Conservation (phyloP, 2,113 vertebrate genomes). For the Pavo muticus region DNA sequence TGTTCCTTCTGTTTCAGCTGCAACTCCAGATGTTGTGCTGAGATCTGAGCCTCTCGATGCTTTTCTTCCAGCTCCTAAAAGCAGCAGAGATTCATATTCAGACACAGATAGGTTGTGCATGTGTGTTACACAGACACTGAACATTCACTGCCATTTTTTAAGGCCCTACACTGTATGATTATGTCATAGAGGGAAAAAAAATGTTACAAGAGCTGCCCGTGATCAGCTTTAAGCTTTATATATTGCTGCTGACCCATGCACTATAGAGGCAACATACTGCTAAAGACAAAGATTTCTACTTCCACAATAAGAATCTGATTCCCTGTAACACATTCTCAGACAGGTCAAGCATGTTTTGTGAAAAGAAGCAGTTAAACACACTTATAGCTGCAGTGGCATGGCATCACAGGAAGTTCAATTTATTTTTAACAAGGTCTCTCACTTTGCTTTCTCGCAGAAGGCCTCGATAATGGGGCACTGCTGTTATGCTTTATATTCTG, state of each 20-base stretch:
- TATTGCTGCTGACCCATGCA: not conserved
- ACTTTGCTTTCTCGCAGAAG: conserved; percentile 30
- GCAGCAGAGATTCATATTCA: conserved; percentile 50
- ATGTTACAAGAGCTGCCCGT: not conserved
- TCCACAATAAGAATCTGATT: not conserved
- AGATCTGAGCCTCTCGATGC: conserved; percentile 90
- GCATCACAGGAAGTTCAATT: conserved; percentile 13
- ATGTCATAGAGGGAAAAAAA: not conserved
- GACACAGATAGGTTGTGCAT: not conserved
- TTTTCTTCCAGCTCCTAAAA: conserved; percentile 94
- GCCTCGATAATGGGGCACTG: conserved; percentile 6
- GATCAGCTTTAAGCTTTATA: not conserved
- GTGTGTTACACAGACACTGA: not conserved
- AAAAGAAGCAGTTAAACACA: conserved; percentile 39
- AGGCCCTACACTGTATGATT: not conserved
- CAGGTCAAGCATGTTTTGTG: conserved; percentile 22
- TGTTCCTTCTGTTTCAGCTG: conserved; percentile 96
- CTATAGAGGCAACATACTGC: not conserved
- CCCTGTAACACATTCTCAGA: not conserved
- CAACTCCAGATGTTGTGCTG: conserved; percentile 90
- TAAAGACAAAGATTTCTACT: not conserved
- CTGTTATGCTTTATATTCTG: conserved; percentile 20
- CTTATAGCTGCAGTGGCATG: conserved; percentile 17
- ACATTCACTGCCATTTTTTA: not conserved
- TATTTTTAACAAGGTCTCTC: conserved; percentile 59